Evolutionary conservation across 2,888 invertebrate species (phyloP).

Genomic region (Caradrina kadenii): DNA sequence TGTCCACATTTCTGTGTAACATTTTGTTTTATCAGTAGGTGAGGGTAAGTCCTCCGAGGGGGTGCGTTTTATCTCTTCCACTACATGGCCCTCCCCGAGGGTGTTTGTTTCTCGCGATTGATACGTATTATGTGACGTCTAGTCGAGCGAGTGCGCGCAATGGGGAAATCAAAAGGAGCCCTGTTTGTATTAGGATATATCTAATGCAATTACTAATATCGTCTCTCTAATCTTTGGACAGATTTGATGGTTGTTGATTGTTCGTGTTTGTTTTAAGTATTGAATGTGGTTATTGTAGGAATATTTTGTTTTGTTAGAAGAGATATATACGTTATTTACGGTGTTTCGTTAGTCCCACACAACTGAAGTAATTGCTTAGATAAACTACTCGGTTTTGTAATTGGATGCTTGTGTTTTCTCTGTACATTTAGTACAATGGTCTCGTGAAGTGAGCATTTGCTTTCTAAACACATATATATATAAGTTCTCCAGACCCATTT

Average conservation of each 20-base stretch:
- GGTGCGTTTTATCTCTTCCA: slow-evolving; percentile 83
- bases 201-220: slow-evolving; percentile 58
- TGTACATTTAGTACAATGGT: not conserved
- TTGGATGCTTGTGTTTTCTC: not conserved
- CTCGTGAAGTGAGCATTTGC: not conserved
- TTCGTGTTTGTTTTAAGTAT: slow-evolving; percentile 36
- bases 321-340: not conserved
- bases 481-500: too few species aligned
- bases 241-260: slow-evolving; percentile 32
- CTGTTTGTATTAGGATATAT: slow-evolving; percentile 56
- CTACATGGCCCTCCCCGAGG: slow-evolving; percentile 77
- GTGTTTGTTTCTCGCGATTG: slow-evolving; percentile 80
- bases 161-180: slow-evolving; percentile 62
- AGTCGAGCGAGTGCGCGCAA: slow-evolving; percentile 61
- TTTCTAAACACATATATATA: not conserved
- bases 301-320: slow-evolving; percentile 1
- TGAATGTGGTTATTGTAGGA: slow-evolving; percentile 16
- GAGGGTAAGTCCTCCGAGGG: slow-evolving; percentile 60
- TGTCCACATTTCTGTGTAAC: slow-evolving; percentile 56
- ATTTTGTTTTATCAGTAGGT: slow-evolving; percentile 64
- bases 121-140: slow-evolving; percentile 75
- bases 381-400: not conserved
- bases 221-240: slow-evolving; percentile 43
- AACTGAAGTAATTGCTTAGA: slow-evolving; percentile 4
- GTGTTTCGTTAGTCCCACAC: not conserved